phyloP scores from a whole-genome alignment of 2,888 invertebrate species.

The Drosophila mulleri region DNA sequence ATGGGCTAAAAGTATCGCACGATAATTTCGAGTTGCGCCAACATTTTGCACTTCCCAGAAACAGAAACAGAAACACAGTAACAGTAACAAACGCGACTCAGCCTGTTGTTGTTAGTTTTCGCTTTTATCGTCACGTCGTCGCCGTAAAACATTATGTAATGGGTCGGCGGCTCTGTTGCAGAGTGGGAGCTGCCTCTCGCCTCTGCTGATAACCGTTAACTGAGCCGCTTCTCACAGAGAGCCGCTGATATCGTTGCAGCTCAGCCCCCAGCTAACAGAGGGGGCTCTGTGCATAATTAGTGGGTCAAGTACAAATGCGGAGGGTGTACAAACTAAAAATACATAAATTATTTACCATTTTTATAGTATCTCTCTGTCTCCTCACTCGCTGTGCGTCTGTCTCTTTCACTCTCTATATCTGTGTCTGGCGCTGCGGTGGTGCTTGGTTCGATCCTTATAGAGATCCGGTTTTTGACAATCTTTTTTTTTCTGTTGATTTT shows the following conservation, averaged over 20 bases:
- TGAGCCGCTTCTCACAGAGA: not conserved
- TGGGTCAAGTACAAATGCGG: constrained; percentile 66
- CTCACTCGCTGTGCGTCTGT: too few species aligned
- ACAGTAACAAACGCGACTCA: constrained; percentile 19
- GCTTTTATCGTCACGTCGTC: constrained; percentile 68
- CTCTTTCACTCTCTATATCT: not conserved
- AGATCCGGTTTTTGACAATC: constrained; percentile 23
- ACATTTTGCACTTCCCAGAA: constrained; percentile 25
- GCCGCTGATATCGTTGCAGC: constrained; percentile 15
- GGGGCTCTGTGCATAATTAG: constrained; percentile 52
- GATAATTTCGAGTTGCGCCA: constrained; percentile 10
- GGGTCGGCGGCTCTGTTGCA: constrained; percentile 28
- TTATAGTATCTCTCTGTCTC: constrained; percentile 11
- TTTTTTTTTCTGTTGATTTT: constrained; percentile 3
- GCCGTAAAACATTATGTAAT: constrained; percentile 68
- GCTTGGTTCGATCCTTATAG: constrained; percentile 3
- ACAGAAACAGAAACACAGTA: not conserved
- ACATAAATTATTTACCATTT: constrained; percentile 45
- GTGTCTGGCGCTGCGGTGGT: not conserved
- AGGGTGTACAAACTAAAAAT: constrained; percentile 14
- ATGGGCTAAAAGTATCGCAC: constrained; percentile 21
- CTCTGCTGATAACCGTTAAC: constrained; percentile 1
- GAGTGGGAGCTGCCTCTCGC: constrained; percentile 15
- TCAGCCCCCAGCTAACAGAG: not conserved
- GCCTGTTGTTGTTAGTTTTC: constrained; percentile 18